These are phyloP conservation scores for Trichomycterus rosablanca DNA, from an alignment of 2,113 vertebrate species.

Conservation along the genomic window DNA sequence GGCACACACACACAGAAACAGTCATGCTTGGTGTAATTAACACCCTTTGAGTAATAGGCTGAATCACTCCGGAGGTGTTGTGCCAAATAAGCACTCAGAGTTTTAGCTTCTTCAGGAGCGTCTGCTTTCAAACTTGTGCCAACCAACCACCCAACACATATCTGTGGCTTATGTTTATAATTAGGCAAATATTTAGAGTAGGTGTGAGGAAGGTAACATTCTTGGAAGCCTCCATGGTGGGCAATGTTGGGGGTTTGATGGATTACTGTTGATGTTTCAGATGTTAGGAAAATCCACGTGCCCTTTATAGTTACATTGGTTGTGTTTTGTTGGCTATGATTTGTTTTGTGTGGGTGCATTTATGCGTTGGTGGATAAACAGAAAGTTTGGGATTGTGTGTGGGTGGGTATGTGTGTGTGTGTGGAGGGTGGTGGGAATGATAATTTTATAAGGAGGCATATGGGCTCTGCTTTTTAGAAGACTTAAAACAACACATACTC, in stretches of 20 bases:
- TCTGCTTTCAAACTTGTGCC: slow-evolving; percentile 39
- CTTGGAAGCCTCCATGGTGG: background rate
- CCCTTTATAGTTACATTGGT: too few relatives aligned
- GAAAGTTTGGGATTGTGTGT: too few relatives aligned
- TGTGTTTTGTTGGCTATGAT: too few relatives aligned
- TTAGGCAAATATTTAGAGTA: background rate
- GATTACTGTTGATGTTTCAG: too few relatives aligned
- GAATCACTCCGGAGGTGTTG: slow-evolving; percentile 47
- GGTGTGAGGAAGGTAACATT: background rate
- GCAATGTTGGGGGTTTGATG: background rate
- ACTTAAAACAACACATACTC: too few relatives aligned
- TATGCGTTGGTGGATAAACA: too few relatives aligned
- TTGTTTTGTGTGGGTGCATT: too few relatives aligned
- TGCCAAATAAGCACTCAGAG: slow-evolving; percentile 48
- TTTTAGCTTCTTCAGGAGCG: slow-evolving; percentile 41
- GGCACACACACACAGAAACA: slow-evolving; percentile 28
- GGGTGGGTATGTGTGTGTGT: too few relatives aligned
- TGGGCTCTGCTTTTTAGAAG: too few relatives aligned
- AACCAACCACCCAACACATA: slow-evolving; percentile 19
- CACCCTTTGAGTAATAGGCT: slow-evolving; percentile 49
- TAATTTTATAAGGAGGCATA: too few relatives aligned
- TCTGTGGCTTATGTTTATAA: slow-evolving; percentile 1
- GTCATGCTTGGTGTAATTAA: slow-evolving; percentile 45
- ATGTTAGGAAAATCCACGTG: too few relatives aligned
- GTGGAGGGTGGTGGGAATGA: too few relatives aligned